These are phyloP conservation scores for Toxonevra muliebris DNA, from an alignment of 2,888 invertebrate genomes.

Conservation along the genomic window DNA sequence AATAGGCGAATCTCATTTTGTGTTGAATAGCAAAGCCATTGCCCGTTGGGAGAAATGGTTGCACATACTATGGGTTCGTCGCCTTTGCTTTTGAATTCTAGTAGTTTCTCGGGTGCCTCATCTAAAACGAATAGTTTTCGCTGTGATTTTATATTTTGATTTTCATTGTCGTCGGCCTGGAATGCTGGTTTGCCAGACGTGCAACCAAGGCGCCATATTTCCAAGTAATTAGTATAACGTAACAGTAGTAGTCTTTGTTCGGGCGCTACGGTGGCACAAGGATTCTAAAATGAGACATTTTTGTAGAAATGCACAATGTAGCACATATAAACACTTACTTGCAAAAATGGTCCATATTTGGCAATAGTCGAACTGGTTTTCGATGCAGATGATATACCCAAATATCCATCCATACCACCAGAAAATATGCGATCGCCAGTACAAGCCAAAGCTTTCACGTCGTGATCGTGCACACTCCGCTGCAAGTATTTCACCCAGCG, in stretches of 20 bases:
- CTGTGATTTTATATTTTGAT: conserved; percentile 28
- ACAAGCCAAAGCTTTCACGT: conserved; percentile 79
- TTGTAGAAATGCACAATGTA: background rate
- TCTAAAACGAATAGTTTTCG: conserved; percentile 41
- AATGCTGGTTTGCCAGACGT: conserved; percentile 41
- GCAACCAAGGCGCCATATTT: conserved; percentile 72
- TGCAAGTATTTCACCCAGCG: conserved; percentile 88
- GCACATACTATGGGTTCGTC: conserved; percentile 76
- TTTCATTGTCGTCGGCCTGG: conserved; percentile 45
- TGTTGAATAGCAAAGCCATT: conserved; percentile 81
- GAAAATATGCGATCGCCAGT: conserved; percentile 74
- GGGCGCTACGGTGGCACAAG: conserved; percentile 69
- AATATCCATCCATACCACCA: conserved; percentile 82
- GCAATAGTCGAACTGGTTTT: conserved; percentile 66
- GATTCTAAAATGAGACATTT: conserved; percentile 44
- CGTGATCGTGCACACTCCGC: conserved; percentile 84
- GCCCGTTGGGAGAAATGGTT: conserved; percentile 75
- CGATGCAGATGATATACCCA: conserved; percentile 77
- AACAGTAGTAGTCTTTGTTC: conserved; percentile 70
- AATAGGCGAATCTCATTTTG: conserved; percentile 72
- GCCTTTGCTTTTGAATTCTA: conserved; percentile 73
- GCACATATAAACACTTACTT: conserved; percentile 48
- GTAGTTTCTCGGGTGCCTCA: conserved; percentile 73
- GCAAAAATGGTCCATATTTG: conserved; percentile 78
- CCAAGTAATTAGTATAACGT: conserved; percentile 71